phyloP scores from a whole-genome alignment of 2,113 vertebrate genomes.

The Hippocampus barbouri region DNA sequence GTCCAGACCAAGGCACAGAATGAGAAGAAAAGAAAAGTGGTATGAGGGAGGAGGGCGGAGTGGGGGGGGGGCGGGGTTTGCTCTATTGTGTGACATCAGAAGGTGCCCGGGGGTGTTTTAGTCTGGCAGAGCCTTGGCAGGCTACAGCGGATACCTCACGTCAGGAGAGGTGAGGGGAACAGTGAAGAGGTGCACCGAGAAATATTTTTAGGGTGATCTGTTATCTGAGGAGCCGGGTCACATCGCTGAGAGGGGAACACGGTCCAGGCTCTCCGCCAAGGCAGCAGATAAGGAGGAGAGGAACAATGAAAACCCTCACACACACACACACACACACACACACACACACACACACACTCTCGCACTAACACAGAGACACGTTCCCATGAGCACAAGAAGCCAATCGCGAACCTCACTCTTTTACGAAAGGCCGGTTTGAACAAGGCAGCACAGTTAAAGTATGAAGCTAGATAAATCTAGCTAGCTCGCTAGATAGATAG shows the following conservation, averaged over 20 bases:
- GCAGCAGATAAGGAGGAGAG: slow-evolving; percentile 51
- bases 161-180: slow-evolving; percentile 56
- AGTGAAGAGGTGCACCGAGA: slow-evolving; percentile 43
- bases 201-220: slow-evolving; percentile 67
- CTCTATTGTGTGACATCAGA: slow-evolving; percentile 45
- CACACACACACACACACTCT: slow-evolving; percentile 4
- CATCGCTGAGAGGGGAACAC: slow-evolving; percentile 53
- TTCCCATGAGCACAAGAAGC: slow-evolving; percentile 37
- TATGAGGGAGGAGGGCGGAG: slow-evolving; percentile 3
- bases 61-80: slow-evolving; percentile 12
- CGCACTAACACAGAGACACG: background rate
- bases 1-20: slow-evolving; percentile 32
- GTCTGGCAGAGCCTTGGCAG: slow-evolving; percentile 46
- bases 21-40: slow-evolving; percentile 18
- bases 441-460: background rate
- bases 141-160: slow-evolving; percentile 50
- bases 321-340: background rate
- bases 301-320: slow-evolving; percentile 48
- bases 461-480: too few relatives aligned
- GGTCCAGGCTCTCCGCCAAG: slow-evolving; percentile 37
- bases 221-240: slow-evolving; percentile 61
- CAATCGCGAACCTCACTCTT: slow-evolving; percentile 2
- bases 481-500: too few relatives aligned
- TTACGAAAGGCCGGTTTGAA: slow-evolving; percentile 7
- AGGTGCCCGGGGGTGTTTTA: slow-evolving; percentile 47